Conservation (phyloP, 1,140 invertebrate species). For the Drosophila sucinea region DNA sequence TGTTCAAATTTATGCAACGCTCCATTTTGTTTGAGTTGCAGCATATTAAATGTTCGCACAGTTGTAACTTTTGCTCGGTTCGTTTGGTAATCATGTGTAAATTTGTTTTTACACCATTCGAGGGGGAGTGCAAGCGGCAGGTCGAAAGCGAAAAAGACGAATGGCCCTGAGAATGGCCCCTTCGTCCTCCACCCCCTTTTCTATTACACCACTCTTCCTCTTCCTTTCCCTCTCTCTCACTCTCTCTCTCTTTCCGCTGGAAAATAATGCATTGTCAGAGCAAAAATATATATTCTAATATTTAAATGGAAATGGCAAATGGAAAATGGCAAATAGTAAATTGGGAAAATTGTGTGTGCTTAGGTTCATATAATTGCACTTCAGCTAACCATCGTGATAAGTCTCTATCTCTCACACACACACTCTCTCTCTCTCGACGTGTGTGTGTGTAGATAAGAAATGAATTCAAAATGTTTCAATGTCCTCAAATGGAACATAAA, state of each 20-base stretch:
- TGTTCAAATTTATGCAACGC: constrained; percentile 75
- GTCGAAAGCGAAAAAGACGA: constrained; percentile 30
- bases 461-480: background rate
- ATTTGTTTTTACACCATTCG: constrained; percentile 70
- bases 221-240: background rate
- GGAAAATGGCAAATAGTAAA: constrained; percentile 51
- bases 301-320: constrained; percentile 75
- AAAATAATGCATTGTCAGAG: constrained; percentile 44
- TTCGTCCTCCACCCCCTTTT: background rate
- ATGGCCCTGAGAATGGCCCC: background rate
- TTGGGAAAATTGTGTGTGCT: constrained; percentile 48
- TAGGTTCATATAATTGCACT: constrained; percentile 51
- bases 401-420: background rate
- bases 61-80: constrained; percentile 25
- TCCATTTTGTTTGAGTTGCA: constrained; percentile 76
- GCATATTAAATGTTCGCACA: constrained; percentile 68
- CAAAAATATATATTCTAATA: constrained; percentile 61
- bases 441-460: background rate
- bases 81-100: constrained; percentile 76
- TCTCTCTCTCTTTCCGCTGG: background rate
- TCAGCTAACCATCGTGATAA: constrained; percentile 4
- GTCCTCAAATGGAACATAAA: background rate
- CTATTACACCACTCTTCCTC: background rate
- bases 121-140: constrained; percentile 35
- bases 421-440: background rate